These are phyloP conservation scores for Tapirus terrestris DNA, from an alignment of 2,113 vertebrate species.

Conservation along the genomic window DNA sequence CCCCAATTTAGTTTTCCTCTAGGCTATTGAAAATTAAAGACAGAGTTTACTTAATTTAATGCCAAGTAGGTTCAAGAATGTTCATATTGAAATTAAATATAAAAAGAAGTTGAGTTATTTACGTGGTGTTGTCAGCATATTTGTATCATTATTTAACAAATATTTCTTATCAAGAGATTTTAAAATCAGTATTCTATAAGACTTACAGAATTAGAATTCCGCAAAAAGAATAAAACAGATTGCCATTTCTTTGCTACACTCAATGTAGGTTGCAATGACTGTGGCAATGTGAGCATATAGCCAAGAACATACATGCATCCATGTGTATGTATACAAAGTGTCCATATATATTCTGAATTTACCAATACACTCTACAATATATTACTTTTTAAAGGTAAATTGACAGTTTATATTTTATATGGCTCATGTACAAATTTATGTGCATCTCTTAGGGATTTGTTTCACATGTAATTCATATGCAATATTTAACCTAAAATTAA, in stretches of 20 bases:
- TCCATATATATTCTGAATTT: neutral
- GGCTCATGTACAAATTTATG: neutral
- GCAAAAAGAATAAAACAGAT: constrained; percentile 68
- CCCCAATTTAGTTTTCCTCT: neutral
- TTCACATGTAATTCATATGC: neutral
- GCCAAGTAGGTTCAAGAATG: neutral
- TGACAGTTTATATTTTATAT: neutral
- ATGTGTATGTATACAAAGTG: neutral
- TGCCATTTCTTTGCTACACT: constrained; percentile 28
- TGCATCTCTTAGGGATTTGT: neutral
- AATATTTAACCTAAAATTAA: neutral
- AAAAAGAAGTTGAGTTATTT: constrained; percentile 13
- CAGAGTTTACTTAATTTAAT: constrained; percentile 11
- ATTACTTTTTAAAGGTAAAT: neutral
- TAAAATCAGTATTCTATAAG: neutral
- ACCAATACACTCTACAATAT: neutral
- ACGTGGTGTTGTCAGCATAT: neutral
- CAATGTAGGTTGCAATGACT: constrained; percentile 50
- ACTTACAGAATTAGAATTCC: constrained; percentile 4
- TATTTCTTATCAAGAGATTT: constrained; percentile 36
- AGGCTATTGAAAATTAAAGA: constrained; percentile 36
- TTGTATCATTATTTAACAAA: constrained; percentile 47
- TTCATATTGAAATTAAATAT: neutral
- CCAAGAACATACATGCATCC: neutral
- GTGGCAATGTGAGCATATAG: neutral